phyloP scores from a whole-genome alignment of 2,888 invertebrate species.

The Ophioninae sp. region DNA sequence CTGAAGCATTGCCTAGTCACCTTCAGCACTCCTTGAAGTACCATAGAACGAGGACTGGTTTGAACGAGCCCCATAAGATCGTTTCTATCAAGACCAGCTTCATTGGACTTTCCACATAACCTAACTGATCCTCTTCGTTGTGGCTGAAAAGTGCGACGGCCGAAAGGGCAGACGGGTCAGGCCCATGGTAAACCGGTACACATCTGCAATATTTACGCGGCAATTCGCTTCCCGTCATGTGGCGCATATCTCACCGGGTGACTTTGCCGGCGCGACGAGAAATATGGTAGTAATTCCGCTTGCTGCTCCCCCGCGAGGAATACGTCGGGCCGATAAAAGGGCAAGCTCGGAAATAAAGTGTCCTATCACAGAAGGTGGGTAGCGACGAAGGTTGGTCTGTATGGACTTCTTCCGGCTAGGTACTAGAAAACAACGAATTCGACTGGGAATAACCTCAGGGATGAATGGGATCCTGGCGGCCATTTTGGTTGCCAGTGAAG shows the following conservation, averaged over 20 bases:
- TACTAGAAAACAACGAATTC: not conserved
- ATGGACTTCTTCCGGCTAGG: not conserved
- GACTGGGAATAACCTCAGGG: not conserved
- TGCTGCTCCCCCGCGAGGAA: conserved; percentile 7
- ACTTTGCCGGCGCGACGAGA: conserved; percentile 54
- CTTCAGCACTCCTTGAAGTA: no score
- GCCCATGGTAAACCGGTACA: conserved; percentile 9
- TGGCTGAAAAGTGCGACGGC: not conserved
- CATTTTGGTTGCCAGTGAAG: no score
- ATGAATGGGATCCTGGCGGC: no score
- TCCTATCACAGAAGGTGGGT: not conserved
- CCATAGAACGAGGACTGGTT: no score
- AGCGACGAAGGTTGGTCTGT: not conserved
- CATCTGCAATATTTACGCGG: conserved; percentile 74
- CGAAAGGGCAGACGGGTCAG: not conserved
- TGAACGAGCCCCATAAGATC: not conserved
- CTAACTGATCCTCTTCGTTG: not conserved
- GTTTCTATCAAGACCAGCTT: not conserved
- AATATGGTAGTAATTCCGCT: conserved; percentile 64
- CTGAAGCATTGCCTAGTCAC: no score
- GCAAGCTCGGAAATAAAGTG: not conserved
- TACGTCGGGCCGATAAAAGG: conserved; percentile 37
- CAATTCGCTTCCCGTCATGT: conserved; percentile 68
- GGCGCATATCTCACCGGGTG: conserved; percentile 59
- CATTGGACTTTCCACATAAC: not conserved